phyloP scores from a whole-genome alignment of 2,113 vertebrate species.

The Terrapene triunguis region DNA sequence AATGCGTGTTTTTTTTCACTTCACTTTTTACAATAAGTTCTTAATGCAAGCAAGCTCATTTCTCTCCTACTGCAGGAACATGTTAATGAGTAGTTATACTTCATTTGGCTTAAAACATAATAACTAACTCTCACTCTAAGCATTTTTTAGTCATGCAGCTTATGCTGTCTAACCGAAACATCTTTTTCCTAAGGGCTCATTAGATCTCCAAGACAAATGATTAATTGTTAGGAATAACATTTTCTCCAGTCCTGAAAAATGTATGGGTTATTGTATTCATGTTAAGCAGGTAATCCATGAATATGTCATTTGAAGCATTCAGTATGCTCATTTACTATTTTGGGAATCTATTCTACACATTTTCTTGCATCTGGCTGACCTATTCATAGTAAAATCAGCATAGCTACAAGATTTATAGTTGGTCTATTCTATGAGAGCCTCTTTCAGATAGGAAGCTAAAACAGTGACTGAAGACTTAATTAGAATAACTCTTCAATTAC shows the following conservation, averaged over 20 bases:
- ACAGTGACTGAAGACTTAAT: constrained; percentile 18
- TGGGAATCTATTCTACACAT: not conserved
- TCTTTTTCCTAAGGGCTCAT: constrained; percentile 16
- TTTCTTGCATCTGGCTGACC: constrained; percentile 4
- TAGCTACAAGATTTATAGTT: constrained; percentile 19
- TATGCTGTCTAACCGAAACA: not conserved
- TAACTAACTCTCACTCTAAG: not conserved
- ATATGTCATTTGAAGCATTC: not conserved
- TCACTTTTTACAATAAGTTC: not conserved
- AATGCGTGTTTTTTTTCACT: not conserved
- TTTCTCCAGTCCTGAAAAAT: constrained; percentile 23
- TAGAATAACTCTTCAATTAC: constrained; percentile 3
- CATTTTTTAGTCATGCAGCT: not conserved
- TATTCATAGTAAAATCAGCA: constrained; percentile 4
- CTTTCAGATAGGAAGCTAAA: not conserved
- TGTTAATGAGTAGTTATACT: constrained; percentile 24
- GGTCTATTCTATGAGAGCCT: not conserved
- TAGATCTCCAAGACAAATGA: constrained; percentile 45
- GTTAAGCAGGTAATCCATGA: constrained; percentile 22
- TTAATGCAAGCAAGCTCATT: constrained; percentile 29
- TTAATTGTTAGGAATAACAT: not conserved
- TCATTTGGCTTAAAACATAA: constrained; percentile 48
- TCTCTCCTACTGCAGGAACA: not conserved
- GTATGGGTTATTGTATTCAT: not conserved
- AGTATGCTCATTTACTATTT: not conserved